A percentile compares a stretch with the other conserved stretches of the same genome.
phyloP scores from a whole-genome alignment of 2,797 vertebrate genomes.

The Halcyon leucocephala region DNA sequence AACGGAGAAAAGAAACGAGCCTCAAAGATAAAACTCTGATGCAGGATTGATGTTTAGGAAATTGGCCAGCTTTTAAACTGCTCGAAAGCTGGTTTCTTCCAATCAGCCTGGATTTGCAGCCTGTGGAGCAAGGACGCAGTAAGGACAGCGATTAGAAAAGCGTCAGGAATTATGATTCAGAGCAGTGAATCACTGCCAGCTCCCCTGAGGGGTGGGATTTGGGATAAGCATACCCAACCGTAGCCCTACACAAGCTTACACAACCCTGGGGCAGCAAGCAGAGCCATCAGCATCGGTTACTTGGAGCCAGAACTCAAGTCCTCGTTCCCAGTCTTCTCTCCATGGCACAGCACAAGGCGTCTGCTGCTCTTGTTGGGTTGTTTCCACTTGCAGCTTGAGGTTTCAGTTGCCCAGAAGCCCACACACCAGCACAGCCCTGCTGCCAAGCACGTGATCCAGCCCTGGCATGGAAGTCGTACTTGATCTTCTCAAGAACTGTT shows the following conservation, averaged over 20 bases:
- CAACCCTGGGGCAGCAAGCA: neutral
- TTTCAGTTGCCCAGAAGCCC: slow-evolving; percentile 50
- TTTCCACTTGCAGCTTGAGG: slow-evolving; percentile 42
- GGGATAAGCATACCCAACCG: neutral
- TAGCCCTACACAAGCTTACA: slow-evolving; percentile 6
- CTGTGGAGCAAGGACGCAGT: neutral
- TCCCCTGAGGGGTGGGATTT: slow-evolving; percentile 1
- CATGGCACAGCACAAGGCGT: neutral
- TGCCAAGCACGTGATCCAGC: slow-evolving; percentile 2
- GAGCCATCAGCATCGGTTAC: neutral
- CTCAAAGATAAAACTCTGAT: neutral
- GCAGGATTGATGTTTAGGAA: neutral
- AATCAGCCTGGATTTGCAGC: neutral
- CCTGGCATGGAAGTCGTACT: neutral
- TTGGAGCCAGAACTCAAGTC: neutral
- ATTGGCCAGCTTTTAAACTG: neutral
- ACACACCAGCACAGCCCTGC: neutral
- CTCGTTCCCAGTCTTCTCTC: neutral
- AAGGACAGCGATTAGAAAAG: slow-evolving; percentile 13
- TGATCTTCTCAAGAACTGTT: slow-evolving; percentile 28
- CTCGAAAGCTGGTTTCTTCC: neutral
- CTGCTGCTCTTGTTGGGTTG: slow-evolving; percentile 24
- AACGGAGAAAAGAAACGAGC: neutral
- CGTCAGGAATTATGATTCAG: slow-evolving; percentile 65
- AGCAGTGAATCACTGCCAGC: slow-evolving; percentile 52